phyloP scores from a whole-genome alignment of 1,140 invertebrate genomes.

The Hydropsyche tenuis region DNA sequence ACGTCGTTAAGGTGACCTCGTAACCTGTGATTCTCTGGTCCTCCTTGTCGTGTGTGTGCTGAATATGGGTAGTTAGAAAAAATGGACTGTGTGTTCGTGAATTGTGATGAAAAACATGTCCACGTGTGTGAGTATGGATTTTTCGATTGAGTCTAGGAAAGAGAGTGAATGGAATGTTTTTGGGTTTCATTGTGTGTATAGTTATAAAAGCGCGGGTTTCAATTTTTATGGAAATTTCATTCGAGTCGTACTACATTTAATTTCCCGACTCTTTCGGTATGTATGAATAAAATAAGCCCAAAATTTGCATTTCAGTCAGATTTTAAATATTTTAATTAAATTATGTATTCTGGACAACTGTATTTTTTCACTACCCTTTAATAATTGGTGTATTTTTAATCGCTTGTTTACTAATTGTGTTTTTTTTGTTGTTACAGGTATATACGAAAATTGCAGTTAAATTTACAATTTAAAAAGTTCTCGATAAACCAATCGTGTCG shows the following conservation, averaged over 20 bases:
- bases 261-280: slow-evolving; percentile 3
- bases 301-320: slow-evolving; percentile 12
- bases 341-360: neutral
- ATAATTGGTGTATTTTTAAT: no score
- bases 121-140: no score
- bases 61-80: neutral
- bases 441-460: no score
- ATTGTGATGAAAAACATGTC: no score
- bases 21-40: slow-evolving; percentile 14
- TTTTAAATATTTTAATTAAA: slow-evolving; percentile 21
- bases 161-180: no score
- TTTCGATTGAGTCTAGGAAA: no score
- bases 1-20: slow-evolving; percentile 31
- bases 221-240: slow-evolving; percentile 13
- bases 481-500: no score
- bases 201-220: neutral
- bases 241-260: neutral
- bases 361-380: neutral
- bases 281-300: neutral
- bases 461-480: no score
- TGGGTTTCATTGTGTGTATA: no score
- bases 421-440: no score
- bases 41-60: neutral
- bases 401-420: no score
- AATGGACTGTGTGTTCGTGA: no score